phyloP scores from a whole-genome alignment of 2,888 invertebrate species.

The Eristalinus sepulchralis region DNA sequence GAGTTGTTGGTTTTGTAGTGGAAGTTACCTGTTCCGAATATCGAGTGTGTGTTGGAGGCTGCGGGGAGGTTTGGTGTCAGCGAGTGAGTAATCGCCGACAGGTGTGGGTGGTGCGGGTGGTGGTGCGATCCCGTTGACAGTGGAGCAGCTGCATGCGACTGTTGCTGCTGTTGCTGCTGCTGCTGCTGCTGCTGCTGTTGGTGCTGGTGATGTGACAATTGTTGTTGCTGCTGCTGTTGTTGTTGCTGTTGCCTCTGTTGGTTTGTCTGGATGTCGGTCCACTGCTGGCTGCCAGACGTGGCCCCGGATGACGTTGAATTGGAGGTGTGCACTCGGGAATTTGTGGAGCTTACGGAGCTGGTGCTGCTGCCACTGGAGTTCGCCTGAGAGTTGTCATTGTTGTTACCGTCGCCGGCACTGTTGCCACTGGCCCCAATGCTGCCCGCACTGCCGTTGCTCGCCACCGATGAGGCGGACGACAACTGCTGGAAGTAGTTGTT shows the following conservation, averaged over 20 bases:
- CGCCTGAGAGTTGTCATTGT: slow-evolving; percentile 55
- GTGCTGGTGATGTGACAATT: slow-evolving; percentile 63
- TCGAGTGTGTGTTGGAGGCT: slow-evolving; percentile 78
- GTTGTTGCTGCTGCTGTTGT: slow-evolving; percentile 68
- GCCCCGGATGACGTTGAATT: slow-evolving; percentile 44
- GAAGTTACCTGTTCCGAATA: slow-evolving; percentile 79
- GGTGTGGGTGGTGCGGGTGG: slow-evolving; percentile 72
- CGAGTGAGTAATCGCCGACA: slow-evolving; percentile 75
- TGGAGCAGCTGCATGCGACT: slow-evolving; percentile 73
- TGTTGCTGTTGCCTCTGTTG: slow-evolving; percentile 70
- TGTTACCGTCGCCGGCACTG: slow-evolving; percentile 52
- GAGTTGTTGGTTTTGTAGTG: slow-evolving; percentile 80
- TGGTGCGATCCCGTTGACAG: slow-evolving; percentile 69
- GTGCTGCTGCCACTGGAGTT: slow-evolving; percentile 60
- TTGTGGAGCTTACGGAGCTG: slow-evolving; percentile 60
- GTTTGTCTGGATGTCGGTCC: slow-evolving; percentile 60
- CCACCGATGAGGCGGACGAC: slow-evolving; percentile 73
- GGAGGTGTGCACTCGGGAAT: slow-evolving; percentile 46
- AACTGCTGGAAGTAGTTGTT: slow-evolving; percentile 76
- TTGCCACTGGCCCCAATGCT: slow-evolving; percentile 63
- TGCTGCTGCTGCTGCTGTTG: slow-evolving; percentile 77
- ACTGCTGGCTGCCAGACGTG: slow-evolving; percentile 40
- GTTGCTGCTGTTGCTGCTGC: slow-evolving; percentile 72
- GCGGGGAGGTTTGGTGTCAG: slow-evolving; percentile 73
- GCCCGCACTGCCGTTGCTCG: slow-evolving; percentile 57